These are phyloP conservation scores for Scylla paramamosain DNA, from an alignment of 1,140 invertebrate genomes.

Conservation along the genomic window DNA sequence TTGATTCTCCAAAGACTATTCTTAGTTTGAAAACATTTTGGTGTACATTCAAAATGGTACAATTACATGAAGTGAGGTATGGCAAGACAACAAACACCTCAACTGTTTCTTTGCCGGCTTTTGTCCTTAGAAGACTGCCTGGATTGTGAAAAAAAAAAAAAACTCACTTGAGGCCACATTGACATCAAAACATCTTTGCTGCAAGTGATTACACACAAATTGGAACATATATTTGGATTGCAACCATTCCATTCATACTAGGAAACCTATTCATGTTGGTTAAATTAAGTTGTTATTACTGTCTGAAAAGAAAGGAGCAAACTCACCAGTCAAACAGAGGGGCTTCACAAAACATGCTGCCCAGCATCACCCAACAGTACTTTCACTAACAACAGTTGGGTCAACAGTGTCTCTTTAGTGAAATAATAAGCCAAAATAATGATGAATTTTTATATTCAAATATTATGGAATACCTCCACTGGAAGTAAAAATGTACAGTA, in stretches of 20 bases:
- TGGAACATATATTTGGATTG: neutral
- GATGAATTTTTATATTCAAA: neutral
- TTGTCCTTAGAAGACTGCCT: no score
- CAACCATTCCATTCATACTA: neutral
- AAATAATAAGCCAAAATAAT: slow-evolving; percentile 25
- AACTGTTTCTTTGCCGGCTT: no score
- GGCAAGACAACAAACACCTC: no score
- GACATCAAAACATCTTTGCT: neutral
- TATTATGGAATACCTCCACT: no score
- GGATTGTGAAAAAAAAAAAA: no score
- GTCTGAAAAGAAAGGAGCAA: neutral
- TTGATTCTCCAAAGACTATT: no score
- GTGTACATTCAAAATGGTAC: no score
- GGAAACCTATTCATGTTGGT: neutral
- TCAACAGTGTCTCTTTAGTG: neutral
- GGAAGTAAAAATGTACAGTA: neutral
- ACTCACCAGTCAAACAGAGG: neutral
- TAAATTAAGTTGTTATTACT: neutral
- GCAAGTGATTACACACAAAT: neutral
- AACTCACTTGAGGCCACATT: neutral
- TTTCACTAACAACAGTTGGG: slow-evolving; percentile 1
- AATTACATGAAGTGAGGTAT: no score
- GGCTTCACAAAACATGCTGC: neutral
- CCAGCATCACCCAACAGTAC: neutral
- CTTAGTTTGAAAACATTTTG: neutral